These are phyloP conservation scores for Notiomystis cincta DNA, from an alignment of 2,113 vertebrate genomes.

Conservation along the genomic window DNA sequence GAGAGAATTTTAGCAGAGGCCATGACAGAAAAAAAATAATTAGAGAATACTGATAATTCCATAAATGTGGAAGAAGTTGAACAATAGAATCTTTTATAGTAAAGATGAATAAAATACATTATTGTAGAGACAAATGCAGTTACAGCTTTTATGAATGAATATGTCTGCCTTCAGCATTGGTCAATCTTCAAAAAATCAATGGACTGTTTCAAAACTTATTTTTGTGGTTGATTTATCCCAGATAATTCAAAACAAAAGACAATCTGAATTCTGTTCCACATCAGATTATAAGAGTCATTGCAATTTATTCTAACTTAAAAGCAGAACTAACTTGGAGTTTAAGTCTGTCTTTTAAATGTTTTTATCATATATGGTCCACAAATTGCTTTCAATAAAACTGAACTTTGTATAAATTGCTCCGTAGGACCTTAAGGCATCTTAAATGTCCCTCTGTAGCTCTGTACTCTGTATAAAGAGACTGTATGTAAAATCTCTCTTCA, in stretches of 20 bases:
- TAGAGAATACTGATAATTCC: not conserved
- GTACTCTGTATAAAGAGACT: not conserved
- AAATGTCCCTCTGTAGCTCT: not conserved
- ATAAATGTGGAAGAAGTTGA: not conserved
- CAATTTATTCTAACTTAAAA: not conserved
- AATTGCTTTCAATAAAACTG: not conserved
- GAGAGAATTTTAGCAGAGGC: not conserved
- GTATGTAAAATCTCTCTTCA: not conserved
- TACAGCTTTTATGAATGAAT: conserved; percentile 17
- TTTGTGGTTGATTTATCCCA: not conserved
- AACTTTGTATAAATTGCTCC: not conserved
- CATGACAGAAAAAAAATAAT: not conserved
- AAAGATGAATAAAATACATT: not conserved
- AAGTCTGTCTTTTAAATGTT: not conserved
- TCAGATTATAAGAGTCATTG: not conserved
- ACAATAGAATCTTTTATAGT: not conserved
- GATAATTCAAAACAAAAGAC: not conserved
- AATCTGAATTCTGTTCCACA: not conserved
- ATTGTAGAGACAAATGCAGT: conserved; percentile 50
- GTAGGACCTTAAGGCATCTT: not conserved
- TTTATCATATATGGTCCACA: not conserved
- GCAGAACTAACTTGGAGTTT: not conserved
- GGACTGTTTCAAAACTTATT: not conserved
- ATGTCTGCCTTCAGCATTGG: conserved; percentile 49
- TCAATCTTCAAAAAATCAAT: conserved; percentile 6